Base-by-base conservation (phyloP, 2,797 vertebrate species). In the Notolabrus celidotus region DNA sequence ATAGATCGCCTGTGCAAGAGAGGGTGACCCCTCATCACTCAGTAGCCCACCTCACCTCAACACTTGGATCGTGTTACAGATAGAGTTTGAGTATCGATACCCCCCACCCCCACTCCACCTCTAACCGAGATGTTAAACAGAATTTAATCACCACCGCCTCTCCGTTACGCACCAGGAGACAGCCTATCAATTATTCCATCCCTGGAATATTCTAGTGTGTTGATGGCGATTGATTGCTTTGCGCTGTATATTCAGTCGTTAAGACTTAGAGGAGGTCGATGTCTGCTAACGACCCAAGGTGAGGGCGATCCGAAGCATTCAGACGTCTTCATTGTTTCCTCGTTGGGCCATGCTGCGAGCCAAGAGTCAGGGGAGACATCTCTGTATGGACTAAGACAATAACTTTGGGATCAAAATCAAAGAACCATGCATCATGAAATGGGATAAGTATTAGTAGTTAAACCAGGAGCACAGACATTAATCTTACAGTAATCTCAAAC, bases 181-280 rank as follows among this genome's bases (percentile, higher is more conserved):
- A 80, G 77, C 87, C 88, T 86, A 88, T 92, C 88, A 91, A 89
- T 91, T 89, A 92, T 90, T 80, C 77, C 84, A 86, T 86, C 82
- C 82, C 81, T 49, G 55, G 84, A 89, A 90, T 88, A 89, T 86
- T 89, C 84, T 63, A 64, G 77, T 63, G 83, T 79, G 89, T 82
- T 89, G 84, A 89, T 88, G 85, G 74, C 83, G 77, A 92, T 91
- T 92, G 89, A 92, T 91, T 88, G 82, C 85, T 67, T 52, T 77
- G 83, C 75, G 75, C 87, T 82, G 82, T 78, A 85, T 91, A 89
- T 86, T 83, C 79, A 76, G 88, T 89, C 86, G 79, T 90, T 90
- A 89, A 73, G 87, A 84, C 79, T 83, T 69, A 76, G 79, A 75
- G 79, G 82, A 82, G 86, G 85, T 92, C 82, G 89, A 91, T 92